Evolutionary conservation across 2,888 invertebrate species (phyloP), one percentile per base, ranked within the genome.

Genomic region (Amphipoea oculea): DNA sequence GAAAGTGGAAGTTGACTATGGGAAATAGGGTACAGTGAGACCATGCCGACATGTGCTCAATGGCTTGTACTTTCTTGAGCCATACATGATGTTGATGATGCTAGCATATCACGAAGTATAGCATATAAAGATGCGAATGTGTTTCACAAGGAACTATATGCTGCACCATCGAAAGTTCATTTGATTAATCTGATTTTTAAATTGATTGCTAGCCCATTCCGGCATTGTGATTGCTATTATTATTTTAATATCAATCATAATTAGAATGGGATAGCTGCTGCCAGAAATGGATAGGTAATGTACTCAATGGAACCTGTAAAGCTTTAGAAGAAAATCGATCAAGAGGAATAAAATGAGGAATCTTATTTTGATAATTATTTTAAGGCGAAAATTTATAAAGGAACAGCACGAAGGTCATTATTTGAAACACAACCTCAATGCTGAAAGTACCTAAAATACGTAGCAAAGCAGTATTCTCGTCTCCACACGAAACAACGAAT

Each of bases 1-100:
- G 45, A 70, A 76, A 71, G 45, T 75, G 51, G 69, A 66, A 67
- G n/a, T 66, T 60, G 29, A 11, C 12, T 45, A 48, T 48, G 20
- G n/a, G 7, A 45, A 67, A 63, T 51, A 20, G 3, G 23, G 2
- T 68, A 23, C 0, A 9, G 45, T 62, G 23, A 6, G 4, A 62
- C 40, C 45, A 40, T n/a, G 1, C 20, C 2, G 12, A 23, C 51
- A 60, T 12, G n/a, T 65, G 12, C 17, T 79, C 14, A 48, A 57
- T 57, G 0, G 45, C n/a, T 48, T 48, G 54, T 14, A 71, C 54
- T 71, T 78, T 54, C n/a, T 6, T 63, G 11, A 45, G 36, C 17
- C 17, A n/a, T 72, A 23, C 4, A 3, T 20, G 45, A n/a, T 40
- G 0, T 63, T 3, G 45, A 12, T 40, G 9, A 29, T 45, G 9